Evolutionary conservation across 1,140 invertebrate species (phyloP).

Genomic region (Riptortus pedestris): DNA sequence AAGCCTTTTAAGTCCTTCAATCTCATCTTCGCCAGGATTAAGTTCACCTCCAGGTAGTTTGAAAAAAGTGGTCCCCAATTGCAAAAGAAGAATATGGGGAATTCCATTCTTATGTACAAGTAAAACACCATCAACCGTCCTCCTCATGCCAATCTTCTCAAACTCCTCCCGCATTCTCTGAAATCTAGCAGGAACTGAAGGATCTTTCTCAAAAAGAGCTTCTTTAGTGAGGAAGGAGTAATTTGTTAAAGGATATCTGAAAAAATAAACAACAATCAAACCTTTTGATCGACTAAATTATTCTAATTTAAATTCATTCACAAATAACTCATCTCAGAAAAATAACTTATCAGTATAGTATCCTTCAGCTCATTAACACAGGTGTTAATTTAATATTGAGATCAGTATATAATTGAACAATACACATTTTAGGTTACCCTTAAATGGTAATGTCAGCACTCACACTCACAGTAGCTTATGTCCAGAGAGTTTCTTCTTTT

Average conservation of each 20-base stretch:
- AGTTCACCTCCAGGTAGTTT: slow-evolving; percentile 98
- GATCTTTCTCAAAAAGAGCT: slow-evolving; percentile 96
- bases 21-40: slow-evolving; percentile 93
- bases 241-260: slow-evolving; percentile 91
- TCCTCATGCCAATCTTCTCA: slow-evolving; percentile 91
- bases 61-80: slow-evolving; percentile 97
- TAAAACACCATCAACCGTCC: slow-evolving; percentile 81
- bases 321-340: no score
- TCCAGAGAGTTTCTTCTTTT: no score
- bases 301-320: no score
- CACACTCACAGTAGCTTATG: no score
- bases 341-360: no score
- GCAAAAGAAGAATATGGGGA: slow-evolving; percentile 92
- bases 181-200: slow-evolving; percentile 96
- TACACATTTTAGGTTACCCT: no score
- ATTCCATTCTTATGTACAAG: slow-evolving; percentile 96
- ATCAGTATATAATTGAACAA: no score
- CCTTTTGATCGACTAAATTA: no score
- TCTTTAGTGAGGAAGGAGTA: slow-evolving; percentile 99
- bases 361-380: no score
- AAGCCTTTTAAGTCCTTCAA: slow-evolving; percentile 92
- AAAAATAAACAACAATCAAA: no score
- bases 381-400: no score
- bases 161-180: slow-evolving; percentile 98
- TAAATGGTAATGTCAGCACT: no score